phyloP scores from a whole-genome alignment of 2,113 vertebrate species.

The Hoplias malabaricus region DNA sequence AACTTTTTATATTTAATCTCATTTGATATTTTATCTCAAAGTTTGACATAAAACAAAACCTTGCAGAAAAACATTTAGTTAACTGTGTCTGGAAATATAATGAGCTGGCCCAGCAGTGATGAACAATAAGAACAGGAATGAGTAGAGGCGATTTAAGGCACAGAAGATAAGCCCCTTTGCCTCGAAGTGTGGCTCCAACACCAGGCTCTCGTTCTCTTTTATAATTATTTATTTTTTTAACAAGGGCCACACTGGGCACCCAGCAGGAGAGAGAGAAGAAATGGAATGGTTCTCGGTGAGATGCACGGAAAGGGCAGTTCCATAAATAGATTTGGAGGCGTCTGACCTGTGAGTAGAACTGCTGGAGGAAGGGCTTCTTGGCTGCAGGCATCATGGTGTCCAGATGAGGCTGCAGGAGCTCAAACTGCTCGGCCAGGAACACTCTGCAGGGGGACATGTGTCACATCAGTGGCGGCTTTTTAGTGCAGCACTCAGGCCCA shows the following conservation, averaged over 20 bases:
- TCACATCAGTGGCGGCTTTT: background rate
- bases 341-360: slow-evolving; percentile 97
- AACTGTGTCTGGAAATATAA: slow-evolving; percentile 4
- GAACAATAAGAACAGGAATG: background rate
- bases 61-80: too few species aligned
- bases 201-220: background rate
- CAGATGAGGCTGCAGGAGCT: slow-evolving; percentile 93
- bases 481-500: background rate
- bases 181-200: background rate
- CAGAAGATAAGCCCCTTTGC: background rate
- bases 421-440: slow-evolving; percentile 96
- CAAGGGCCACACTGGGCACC: background rate
- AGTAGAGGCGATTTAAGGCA: background rate
- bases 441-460: slow-evolving; percentile 72
- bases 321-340: slow-evolving; percentile 14
- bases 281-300: slow-evolving; percentile 16
- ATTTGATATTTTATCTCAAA: too few species aligned
- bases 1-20: too few species aligned
- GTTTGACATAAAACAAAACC: too few species aligned
- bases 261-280: background rate
- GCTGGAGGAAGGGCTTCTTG: slow-evolving; percentile 98
- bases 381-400: slow-evolving; percentile 96
- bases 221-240: background rate
- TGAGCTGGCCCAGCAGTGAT: background rate
- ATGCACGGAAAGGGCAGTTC: slow-evolving; percentile 17